Conservation (phyloP, 2,797 vertebrate genomes). For the Cuniculus paca region DNA sequence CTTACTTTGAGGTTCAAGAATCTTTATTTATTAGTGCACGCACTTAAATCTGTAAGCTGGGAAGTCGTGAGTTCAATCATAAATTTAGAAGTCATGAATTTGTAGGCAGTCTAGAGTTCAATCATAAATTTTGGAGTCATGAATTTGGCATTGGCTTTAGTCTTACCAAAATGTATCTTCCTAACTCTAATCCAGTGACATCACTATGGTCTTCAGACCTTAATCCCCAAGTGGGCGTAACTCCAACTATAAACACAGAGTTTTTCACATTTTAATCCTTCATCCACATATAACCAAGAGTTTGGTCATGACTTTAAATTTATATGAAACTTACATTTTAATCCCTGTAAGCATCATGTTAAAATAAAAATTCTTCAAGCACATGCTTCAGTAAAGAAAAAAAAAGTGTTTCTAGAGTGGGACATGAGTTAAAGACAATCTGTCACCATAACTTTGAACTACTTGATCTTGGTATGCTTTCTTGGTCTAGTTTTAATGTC, state of each 20-base stretch:
- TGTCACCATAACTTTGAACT: conserved; percentile 79
- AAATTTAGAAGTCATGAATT: conserved; percentile 81
- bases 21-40: conserved; percentile 80
- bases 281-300: conserved; percentile 48
- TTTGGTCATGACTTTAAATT: conserved; percentile 50
- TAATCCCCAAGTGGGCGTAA: conserved; percentile 74
- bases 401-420: conserved; percentile 49
- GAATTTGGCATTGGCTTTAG: conserved; percentile 78
- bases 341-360: conserved; percentile 38
- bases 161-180: conserved; percentile 82
- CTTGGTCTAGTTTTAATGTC: conserved; percentile 80
- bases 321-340: conserved; percentile 64
- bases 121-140: conserved; percentile 83
- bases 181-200: conserved; percentile 81
- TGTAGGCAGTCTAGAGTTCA: conserved; percentile 78
- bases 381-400: neutral
- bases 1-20: conserved; percentile 62
- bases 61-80: conserved; percentile 76
- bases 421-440: conserved; percentile 66
- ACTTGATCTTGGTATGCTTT: conserved; percentile 78
- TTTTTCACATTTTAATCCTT: conserved; percentile 73
- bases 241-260: conserved; percentile 76
- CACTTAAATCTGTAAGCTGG: conserved; percentile 78
- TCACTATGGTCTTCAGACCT: conserved; percentile 72
- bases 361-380: conserved; percentile 64